Evolutionary conservation across 2,113 vertebrate species (phyloP), one percentile per base, ranked within the genome.

Genomic region (Leucoraja erinaceus): DNA sequence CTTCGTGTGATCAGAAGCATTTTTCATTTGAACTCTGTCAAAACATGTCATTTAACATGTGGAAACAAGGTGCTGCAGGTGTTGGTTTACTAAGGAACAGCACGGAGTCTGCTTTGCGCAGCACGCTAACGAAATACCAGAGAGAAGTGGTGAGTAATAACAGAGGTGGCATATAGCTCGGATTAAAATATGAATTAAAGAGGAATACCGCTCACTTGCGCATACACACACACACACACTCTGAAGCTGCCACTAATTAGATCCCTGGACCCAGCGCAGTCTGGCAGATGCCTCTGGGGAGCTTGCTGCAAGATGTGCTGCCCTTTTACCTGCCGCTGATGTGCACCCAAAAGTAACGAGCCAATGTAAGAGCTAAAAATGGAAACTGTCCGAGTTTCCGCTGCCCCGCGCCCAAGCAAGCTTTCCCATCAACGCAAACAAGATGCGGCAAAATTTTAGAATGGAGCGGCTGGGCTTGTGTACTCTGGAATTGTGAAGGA

Each of bases 321-420:
- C 66, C 68, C 66, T 91, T 91, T 72, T 91, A 91, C 63, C 68
- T 72, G 63, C 90, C 47, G 47, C 70, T 91, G 90, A 72, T 72
- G 38, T 12, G 90, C 33, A 47, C 90, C 90, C 68, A 91, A 91
- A 31, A 91, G 90, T 33, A 91, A 16, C 83, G 31, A 38, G 38
- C 90, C 90, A 91, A 91, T 91, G 72, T 91, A 91, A 91, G 70
- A 91, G 66, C 90, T 72, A 91, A 91, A 91, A 91, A 88, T 86
- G 83, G 83, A 63, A 88, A 72, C 38, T 47, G n/a, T 47, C 88
- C 88, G 33, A 25, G 38, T 3, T 31, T n/a, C 88, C 88, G 47
- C 88, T 91, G 31, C 12, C n/a, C 33, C 88, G 70, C 88, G 70
- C n/a, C 88, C 47, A 91, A 33, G 38, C 31, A 72, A 72, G 47